Percentiles rank a stretch among this genome's conserved stretches.
Conservation (phyloP, 1,140 invertebrate species). For the Marisa cornuarietis region DNA sequence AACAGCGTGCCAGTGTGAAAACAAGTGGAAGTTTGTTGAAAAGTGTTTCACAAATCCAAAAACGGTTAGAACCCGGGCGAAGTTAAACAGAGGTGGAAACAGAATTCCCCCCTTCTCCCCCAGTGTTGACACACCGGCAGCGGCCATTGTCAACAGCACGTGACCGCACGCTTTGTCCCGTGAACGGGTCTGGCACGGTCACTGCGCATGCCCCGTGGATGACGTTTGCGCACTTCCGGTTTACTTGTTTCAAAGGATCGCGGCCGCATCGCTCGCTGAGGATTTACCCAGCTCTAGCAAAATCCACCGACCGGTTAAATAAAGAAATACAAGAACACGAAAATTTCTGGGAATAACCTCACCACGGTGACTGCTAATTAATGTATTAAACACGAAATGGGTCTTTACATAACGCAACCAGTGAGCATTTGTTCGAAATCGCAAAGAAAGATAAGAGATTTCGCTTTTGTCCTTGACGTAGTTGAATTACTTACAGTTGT, state of each 20-base stretch:
- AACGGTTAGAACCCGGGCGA: conserved; percentile 25
- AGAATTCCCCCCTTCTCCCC: background rate
- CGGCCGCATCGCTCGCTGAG: no score
- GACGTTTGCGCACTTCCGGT: conserved; percentile 9
- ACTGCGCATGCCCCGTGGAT: conserved; percentile 8
- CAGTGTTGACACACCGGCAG: background rate
- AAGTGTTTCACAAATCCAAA: conserved; percentile 31
- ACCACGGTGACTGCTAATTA: no score
- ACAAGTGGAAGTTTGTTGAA: conserved; percentile 29
- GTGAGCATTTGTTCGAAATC: no score
- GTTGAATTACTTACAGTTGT: no score
- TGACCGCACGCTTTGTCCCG: conserved; percentile 4
- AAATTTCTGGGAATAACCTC: no score
- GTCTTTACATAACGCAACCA: no score
- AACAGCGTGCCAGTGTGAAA: conserved; percentile 25
- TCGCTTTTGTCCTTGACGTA: no score
- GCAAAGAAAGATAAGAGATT: no score
- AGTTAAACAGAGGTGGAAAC: conserved; percentile 20
- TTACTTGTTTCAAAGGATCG: background rate
- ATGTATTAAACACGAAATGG: no score
- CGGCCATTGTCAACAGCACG: background rate
- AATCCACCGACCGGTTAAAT: no score
- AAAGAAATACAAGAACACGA: no score
- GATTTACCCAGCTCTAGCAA: no score
- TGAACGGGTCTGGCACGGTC: conserved; percentile 6